phyloP scores from a whole-genome alignment of 1,140 invertebrate genomes.

The Caenorhabditis inopinata region DNA sequence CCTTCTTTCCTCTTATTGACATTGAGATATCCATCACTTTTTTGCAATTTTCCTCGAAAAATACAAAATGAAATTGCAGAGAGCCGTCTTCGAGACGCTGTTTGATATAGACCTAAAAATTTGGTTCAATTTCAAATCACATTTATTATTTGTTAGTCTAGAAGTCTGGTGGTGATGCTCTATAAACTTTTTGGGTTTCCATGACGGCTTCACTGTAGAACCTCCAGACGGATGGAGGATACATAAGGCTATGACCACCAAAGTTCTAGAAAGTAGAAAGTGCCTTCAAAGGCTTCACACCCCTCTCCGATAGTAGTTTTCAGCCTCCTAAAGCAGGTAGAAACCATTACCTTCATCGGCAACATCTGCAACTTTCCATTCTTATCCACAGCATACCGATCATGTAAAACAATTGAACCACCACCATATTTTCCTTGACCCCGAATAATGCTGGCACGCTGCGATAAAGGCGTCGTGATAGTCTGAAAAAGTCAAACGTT shows the following conservation, averaged over 20 bases:
- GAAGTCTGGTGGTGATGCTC: too few relatives aligned
- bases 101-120: constrained; percentile 6
- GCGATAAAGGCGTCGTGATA: background rate
- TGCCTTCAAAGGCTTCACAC: too few relatives aligned
- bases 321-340: too few relatives aligned
- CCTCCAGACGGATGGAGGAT: too few relatives aligned
- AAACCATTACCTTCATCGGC: constrained; percentile 6
- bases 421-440: background rate
- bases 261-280: too few relatives aligned
- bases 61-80: background rate
- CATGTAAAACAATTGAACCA: background rate
- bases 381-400: background rate
- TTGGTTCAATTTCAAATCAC: too few relatives aligned
- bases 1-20: background rate
- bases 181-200: too few relatives aligned
- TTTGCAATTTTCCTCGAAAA: background rate
- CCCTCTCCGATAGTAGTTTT: too few relatives aligned
- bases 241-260: too few relatives aligned
- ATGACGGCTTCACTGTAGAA: too few relatives aligned
- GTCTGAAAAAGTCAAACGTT: background rate
- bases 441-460: too few relatives aligned
- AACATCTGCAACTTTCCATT: background rate
- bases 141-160: too few relatives aligned
- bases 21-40: constrained; percentile 4
- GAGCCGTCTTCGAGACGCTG: background rate